These are phyloP conservation scores for Reticulitermes lucifugus DNA, from an alignment of 2,888 invertebrate species.

Conservation along the genomic window DNA sequence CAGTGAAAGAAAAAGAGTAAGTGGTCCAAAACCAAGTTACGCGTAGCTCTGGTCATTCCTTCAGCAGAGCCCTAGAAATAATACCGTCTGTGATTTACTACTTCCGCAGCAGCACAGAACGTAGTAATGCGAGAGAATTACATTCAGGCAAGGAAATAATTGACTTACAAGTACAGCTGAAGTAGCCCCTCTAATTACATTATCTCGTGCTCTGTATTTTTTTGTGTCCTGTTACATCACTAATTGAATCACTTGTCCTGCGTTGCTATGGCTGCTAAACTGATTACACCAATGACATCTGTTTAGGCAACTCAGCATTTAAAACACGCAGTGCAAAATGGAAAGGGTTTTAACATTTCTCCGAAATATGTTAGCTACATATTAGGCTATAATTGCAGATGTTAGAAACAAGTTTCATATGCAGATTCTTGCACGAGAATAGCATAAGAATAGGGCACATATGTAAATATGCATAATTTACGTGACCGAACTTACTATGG, in stretches of 20 bases:
- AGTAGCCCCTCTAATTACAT: not conserved
- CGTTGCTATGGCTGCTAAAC: constrained; percentile 22
- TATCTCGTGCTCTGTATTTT: not conserved
- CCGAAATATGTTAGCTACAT: not conserved
- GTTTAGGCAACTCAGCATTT: constrained; percentile 17
- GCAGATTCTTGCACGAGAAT: too few relatives aligned
- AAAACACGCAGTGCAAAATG: not conserved
- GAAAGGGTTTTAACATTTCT: not conserved
- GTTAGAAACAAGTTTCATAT: too few relatives aligned
- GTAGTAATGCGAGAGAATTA: constrained; percentile 4
- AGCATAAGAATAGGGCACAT: too few relatives aligned
- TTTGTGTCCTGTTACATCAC: constrained; percentile 4
- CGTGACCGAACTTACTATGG: too few relatives aligned
- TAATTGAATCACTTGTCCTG: constrained; percentile 27
- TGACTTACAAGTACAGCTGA: constrained; percentile 28
- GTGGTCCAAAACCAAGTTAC: not conserved
- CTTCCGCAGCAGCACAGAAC: not conserved
- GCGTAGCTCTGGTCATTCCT: not conserved
- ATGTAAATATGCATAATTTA: too few relatives aligned
- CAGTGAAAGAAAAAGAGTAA: too few relatives aligned
- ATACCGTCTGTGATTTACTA: not conserved
- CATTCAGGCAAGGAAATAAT: constrained; percentile 24
- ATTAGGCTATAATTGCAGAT: too few relatives aligned
- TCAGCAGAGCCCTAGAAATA: not conserved
- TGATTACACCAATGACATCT: constrained; percentile 21